A percentile compares a stretch with the other conserved stretches of the same genome.
These are phyloP conservation scores for Sympetrum striolatum DNA, from an alignment of 2,888 invertebrate genomes.

Conservation along the genomic window DNA sequence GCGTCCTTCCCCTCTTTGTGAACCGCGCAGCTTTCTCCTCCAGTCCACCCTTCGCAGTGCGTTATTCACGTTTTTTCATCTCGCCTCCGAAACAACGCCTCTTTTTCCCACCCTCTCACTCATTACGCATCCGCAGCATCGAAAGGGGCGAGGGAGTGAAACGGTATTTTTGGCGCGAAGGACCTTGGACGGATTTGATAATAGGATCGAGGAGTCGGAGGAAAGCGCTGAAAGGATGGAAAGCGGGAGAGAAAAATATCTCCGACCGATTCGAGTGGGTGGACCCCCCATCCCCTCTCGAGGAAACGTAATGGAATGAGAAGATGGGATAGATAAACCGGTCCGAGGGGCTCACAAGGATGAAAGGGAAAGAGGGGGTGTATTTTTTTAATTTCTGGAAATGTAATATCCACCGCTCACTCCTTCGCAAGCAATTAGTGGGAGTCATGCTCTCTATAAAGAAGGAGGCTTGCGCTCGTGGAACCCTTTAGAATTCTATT, in stretches of 20 bases:
- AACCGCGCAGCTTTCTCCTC: not conserved
- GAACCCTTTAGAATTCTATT: conserved; percentile 35
- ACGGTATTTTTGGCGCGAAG: not conserved
- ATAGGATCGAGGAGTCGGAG: not conserved
- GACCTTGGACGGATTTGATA: not conserved
- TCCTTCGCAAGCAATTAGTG: conserved; percentile 37
- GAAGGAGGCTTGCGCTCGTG: not conserved
- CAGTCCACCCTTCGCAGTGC: not conserved
- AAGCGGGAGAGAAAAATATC: not conserved
- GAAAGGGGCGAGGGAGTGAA: not conserved
- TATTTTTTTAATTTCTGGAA: conserved; percentile 35
- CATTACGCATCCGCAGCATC: too few relatives aligned
- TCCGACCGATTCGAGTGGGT: not conserved
- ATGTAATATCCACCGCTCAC: conserved; percentile 35
- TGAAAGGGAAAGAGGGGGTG: not conserved
- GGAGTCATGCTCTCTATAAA: conserved; percentile 38
- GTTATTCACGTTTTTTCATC: not conserved
- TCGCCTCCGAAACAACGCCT: not conserved
- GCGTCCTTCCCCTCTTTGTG: not conserved
- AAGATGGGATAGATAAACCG: not conserved
- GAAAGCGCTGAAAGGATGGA: not conserved
- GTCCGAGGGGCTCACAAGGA: not conserved
- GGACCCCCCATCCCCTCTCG: not conserved
- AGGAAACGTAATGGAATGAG: not conserved
- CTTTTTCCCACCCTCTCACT: not conserved